Conservation (phyloP, 2,888 invertebrate species). For the Drosophila buzzatii region DNA sequence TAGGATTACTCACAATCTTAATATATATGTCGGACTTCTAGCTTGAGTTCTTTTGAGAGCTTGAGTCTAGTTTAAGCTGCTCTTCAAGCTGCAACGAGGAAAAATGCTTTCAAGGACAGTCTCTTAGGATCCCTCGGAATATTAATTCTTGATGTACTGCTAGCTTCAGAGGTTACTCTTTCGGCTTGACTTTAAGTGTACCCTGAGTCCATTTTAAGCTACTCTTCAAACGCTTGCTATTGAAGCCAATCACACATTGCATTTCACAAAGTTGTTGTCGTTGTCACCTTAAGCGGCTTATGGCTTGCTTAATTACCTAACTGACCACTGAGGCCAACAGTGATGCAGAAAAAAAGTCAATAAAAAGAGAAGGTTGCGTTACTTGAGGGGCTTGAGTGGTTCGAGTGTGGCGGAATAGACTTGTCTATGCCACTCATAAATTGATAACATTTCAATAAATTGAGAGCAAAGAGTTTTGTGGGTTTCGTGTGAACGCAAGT, state of each 20-base stretch:
- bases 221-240: too few relatives aligned
- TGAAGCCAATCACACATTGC: slow-evolving; percentile 30
- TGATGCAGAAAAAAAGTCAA: slow-evolving; percentile 36
- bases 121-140: not conserved
- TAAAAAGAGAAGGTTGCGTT: slow-evolving; percentile 38
- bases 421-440: not conserved
- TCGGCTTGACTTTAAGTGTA: too few relatives aligned
- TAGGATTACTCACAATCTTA: too few relatives aligned
- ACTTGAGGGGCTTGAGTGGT: slow-evolving; percentile 10
- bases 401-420: not conserved
- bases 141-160: not conserved
- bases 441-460: slow-evolving; percentile 5
- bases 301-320: slow-evolving; percentile 68
- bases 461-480: not conserved
- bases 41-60: too few relatives aligned
- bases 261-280: slow-evolving; percentile 44
- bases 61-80: too few relatives aligned
- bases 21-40: too few relatives aligned
- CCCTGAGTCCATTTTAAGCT: not conserved
- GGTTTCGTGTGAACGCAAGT: slow-evolving; percentile 3
- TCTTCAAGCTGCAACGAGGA: too few relatives aligned
- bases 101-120: too few relatives aligned
- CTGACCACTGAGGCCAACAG: slow-evolving; percentile 43
- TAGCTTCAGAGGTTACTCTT: not conserved
- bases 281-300: slow-evolving; percentile 73